Base-by-base conservation (phyloP, 2,888 invertebrate species). In the Eristalis pertinax region DNA sequence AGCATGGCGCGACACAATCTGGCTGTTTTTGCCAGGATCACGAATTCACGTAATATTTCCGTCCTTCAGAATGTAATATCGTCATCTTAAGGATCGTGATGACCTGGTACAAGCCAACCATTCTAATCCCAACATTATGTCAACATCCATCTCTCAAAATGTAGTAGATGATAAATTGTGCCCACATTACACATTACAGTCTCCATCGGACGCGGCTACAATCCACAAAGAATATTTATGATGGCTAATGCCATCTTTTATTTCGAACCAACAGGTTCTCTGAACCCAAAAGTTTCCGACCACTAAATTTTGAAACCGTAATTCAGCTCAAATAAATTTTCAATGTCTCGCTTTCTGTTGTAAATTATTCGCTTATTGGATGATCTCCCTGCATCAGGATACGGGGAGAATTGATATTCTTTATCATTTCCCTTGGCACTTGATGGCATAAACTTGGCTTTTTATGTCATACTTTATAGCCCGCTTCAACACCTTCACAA, bases 381-480 rank as follows among this genome's bases (percentile, higher is more conserved):
- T 19, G 19, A n/a, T n/a, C n/a, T 50, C 43, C 19, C 19, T 19
- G 50, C 50, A 50, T n/a, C 50, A 50, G 50, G 19, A 50, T 19
- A 50, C 50, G 8, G 8, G 1, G 19, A 8, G 50, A 50, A 15
- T 41, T 50, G 56, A 29, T 56, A 41, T 72, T 73, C 19, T 68
- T 68, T 74, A 50, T 68, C 67, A 56, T 62, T 63, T 41, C 38
- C n/a, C 58, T 10, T n/a, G 8, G 8, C 56, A 78, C 64, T 78
- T 78, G 64, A 56, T 35, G 64, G 56, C 64, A 81, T 77, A 81
- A 81, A 85, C 65, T 77, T 70, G 22, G 38, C 24, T 85, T 58
- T 77, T 85, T 77, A 85, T 65, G 58, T 22, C 29, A 64, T 62
- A 62, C 29, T 64, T 74, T 65, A 80, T 56, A 56, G 41, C 65